Evolutionary conservation across 1,140 invertebrate genomes (phyloP).

Genomic region (Drosophila melanica): DNA sequence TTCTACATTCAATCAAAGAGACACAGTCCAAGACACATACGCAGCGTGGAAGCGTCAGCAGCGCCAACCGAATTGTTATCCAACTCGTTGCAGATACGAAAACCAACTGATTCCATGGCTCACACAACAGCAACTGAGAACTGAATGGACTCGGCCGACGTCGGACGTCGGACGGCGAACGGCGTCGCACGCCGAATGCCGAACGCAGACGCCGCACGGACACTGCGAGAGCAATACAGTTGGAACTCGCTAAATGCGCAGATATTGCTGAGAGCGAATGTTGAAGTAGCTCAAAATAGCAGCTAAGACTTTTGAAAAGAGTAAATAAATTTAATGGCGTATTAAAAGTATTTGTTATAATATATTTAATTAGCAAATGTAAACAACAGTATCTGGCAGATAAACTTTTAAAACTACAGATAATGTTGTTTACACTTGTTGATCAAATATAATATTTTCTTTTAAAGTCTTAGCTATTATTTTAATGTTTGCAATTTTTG

Average conservation of each 20-base stretch:
- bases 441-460: too few relatives aligned
- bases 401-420: too few relatives aligned
- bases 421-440: too few relatives aligned
- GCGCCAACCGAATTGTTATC: conserved; percentile 64
- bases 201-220: conserved; percentile 35
- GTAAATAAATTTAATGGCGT: too few relatives aligned
- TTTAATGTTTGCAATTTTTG: too few relatives aligned
- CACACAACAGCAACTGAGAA: conserved; percentile 41
- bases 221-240: conserved; percentile 13
- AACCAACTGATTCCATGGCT: conserved; percentile 64
- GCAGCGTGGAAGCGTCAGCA: conserved; percentile 50
- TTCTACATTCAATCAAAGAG: conserved; percentile 1
- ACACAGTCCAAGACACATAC: conserved; percentile 29
- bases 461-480: too few relatives aligned
- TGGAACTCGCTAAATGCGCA: neutral
- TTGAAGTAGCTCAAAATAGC: too few relatives aligned
- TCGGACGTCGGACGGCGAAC: neutral
- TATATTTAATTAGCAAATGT: too few relatives aligned
- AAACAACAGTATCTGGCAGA: too few relatives aligned
- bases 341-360: too few relatives aligned
- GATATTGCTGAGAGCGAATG: neutral
- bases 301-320: too few relatives aligned
- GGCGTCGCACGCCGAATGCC: neutral
- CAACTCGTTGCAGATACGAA: conserved; percentile 70
- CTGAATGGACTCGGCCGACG: neutral